Evolutionary conservation across 2,888 invertebrate genomes (phyloP).

Genomic region (Panopea generosa): DNA sequence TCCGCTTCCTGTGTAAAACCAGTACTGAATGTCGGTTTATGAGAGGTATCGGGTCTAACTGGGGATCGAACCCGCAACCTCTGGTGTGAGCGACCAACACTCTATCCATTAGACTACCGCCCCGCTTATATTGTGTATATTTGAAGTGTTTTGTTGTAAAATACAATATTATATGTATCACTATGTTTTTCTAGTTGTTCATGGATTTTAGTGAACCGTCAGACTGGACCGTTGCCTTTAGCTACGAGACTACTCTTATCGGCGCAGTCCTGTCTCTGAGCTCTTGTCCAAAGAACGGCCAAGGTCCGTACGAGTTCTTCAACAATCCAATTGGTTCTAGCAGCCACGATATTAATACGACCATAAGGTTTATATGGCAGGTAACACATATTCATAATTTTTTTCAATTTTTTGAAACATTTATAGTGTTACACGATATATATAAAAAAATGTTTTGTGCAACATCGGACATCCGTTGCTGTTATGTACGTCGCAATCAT

Average conservation of each 20-base stretch:
- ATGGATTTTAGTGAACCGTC: conserved; percentile 88
- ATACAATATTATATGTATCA: not conserved
- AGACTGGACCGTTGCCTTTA: conserved; percentile 87
- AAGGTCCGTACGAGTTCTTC: conserved; percentile 91
- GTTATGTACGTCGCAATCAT: too few species aligned
- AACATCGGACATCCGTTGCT: too few species aligned
- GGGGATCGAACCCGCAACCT: too few species aligned
- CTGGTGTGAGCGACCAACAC: too few species aligned
- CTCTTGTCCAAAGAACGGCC: conserved; percentile 91
- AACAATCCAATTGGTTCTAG: conserved; percentile 89
- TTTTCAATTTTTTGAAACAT: not conserved
- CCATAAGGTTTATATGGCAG: conserved; percentile 91
- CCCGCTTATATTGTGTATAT: too few species aligned
- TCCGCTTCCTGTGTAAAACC: too few species aligned
- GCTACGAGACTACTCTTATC: conserved; percentile 91
- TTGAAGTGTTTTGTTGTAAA: too few species aligned
- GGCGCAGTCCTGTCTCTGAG: conserved; percentile 92
- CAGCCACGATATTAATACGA: conserved; percentile 85
- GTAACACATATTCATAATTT: conserved; percentile 77
- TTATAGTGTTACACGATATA: not conserved
- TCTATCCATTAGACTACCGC: too few species aligned
- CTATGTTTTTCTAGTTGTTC: conserved; percentile 88
- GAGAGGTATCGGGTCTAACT: too few species aligned
- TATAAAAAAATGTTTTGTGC: too few species aligned
- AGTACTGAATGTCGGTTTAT: too few species aligned